Evolutionary conservation across 2,888 invertebrate species (phyloP).

Genomic region (Athripsodes cinereus): DNA sequence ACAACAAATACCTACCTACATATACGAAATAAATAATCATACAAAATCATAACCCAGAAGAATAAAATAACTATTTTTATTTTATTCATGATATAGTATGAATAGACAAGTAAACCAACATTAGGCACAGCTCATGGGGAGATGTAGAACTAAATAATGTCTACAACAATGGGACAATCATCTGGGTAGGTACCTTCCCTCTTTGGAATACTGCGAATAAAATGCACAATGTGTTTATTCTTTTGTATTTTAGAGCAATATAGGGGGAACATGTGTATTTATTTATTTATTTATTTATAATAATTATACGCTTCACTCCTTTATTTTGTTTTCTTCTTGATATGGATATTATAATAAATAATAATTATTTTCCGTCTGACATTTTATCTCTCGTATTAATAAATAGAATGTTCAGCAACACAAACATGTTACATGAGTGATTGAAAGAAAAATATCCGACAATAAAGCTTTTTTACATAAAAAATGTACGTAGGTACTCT

Average conservation of each 20-base stretch:
- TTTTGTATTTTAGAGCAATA: background rate
- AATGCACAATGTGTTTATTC: conserved; percentile 4
- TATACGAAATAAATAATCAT: background rate
- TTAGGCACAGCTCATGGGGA: conserved; percentile 22
- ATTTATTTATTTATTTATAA: background rate
- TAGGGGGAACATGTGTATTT: conserved; percentile 1
- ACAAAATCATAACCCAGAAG: background rate
- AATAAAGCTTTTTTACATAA: too few relatives aligned
- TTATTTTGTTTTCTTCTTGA: too few relatives aligned
- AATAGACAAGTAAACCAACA: background rate
- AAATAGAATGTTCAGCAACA: too few relatives aligned
- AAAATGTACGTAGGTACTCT: too few relatives aligned
- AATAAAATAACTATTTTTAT: conserved; percentile 1
- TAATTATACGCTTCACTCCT: too few relatives aligned
- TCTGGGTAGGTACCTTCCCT: conserved; percentile 19
- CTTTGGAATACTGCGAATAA: conserved; percentile 7
- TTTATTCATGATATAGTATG: background rate
- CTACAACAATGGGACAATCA: conserved; percentile 25
- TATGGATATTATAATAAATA: too few relatives aligned
- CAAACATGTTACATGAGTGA: too few relatives aligned
- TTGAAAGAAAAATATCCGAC: too few relatives aligned
- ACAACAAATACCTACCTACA: background rate
- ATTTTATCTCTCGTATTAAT: too few relatives aligned
- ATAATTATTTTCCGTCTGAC: too few relatives aligned
- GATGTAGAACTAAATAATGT: conserved; percentile 7